phyloP scores from a whole-genome alignment of 1,140 invertebrate genomes.

The Tetragnatha versicolor region DNA sequence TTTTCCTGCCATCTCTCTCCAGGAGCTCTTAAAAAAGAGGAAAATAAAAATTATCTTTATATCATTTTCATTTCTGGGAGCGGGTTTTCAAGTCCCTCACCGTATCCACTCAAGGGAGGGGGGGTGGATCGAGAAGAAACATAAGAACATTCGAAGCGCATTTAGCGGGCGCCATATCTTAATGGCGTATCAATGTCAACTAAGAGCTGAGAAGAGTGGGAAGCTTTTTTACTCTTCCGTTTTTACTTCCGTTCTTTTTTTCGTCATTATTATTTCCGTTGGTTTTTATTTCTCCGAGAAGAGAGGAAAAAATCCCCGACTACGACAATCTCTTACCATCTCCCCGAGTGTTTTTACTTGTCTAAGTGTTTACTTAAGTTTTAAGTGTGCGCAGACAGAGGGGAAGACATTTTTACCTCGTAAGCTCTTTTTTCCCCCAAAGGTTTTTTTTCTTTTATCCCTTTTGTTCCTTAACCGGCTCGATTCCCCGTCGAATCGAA shows the following conservation, averaged over 20 bases:
- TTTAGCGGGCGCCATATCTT: constrained; percentile 50
- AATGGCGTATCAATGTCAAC: constrained; percentile 55
- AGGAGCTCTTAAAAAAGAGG: neutral
- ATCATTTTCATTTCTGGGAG: neutral
- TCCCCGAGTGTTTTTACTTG: constrained; percentile 53
- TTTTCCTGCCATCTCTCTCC: neutral
- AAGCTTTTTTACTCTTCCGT: constrained; percentile 18
- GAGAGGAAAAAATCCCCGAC: neutral
- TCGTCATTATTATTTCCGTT: constrained; percentile 4
- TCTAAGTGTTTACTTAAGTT: constrained; percentile 55
- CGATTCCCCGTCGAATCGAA: neutral
- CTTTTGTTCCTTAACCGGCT: neutral
- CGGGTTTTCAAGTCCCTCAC: constrained; percentile 12
- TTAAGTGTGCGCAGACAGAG: constrained; percentile 40
- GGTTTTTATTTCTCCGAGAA: neutral
- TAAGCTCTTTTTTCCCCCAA: neutral
- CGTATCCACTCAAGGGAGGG: constrained; percentile 32
- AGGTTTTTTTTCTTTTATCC: neutral
- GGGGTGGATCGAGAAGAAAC: constrained; percentile 10
- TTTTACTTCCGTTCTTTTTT: constrained; percentile 23
- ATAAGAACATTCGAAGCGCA: constrained; percentile 51
- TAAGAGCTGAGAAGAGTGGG: constrained; percentile 21
- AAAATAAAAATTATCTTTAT: neutral
- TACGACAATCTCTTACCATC: constrained; percentile 42
- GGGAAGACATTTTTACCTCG: constrained; percentile 17